Base-by-base conservation (phyloP, 2,888 invertebrate genomes). In the Folsomia manolachei region DNA sequence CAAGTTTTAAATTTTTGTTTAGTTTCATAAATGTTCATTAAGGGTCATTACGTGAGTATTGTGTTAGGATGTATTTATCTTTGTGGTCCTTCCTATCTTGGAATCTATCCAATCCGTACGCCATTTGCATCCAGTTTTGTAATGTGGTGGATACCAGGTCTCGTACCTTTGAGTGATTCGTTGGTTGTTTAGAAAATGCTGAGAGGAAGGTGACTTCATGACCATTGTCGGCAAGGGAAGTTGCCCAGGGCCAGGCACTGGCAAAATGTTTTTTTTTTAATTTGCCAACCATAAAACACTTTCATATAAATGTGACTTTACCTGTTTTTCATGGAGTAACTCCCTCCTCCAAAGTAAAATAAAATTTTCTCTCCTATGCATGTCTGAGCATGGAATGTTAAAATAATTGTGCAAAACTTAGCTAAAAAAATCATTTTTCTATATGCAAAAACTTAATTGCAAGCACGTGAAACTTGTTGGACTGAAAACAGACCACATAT, bases 341-440 rank as follows among this genome's bases (percentile, higher is more conserved):
- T 77, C n/a, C 80, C 80, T 62, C 80, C 80, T 25, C 76, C 71
- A 62, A 76, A 80, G 71, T 78, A 80, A 62, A 78, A 80, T 1
- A 80, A 70, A 39, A 80, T 80, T 24, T 76, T 78, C 24, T 76
- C 76, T 60, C n/a, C 63, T 4, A n/a, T 1, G 4, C 11, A 63
- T 27, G 19, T 27, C 7, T 7, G 56, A n/a, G n/a, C n/a, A n/a
- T n/a, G n/a, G 18, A 56, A 19, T 51, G 51, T 51, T 51, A 51
- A 18, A 51, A 18, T 51, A 51, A 51, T 56, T 56, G 19, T 21
- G 21, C 7, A 56, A 56, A 14, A 56, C 7, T 18, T 56, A 56
- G 14, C 4, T 39, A 39, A 39, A 39, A n/a, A n/a, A n/a, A n/a
- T n/a, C n/a, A n/a, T n/a, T n/a, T n/a, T n/a, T n/a, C n/a, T n/a